Conservation (phyloP, 2,113 vertebrate species). For the Eurypyga helias region DNA sequence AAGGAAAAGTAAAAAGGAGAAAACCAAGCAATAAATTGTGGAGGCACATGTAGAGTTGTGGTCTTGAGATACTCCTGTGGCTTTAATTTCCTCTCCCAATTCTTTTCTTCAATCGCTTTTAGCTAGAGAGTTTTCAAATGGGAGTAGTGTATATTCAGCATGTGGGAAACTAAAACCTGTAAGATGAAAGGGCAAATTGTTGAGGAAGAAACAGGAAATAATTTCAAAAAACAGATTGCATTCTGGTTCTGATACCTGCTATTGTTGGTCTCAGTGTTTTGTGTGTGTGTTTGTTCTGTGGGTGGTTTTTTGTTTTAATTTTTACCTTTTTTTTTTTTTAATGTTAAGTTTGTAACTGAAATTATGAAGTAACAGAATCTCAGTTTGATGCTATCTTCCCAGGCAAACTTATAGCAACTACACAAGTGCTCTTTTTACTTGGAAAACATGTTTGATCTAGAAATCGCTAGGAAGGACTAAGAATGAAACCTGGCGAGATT, state of each 20-base stretch:
- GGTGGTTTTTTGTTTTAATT: neutral
- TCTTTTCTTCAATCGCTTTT: neutral
- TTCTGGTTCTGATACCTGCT: neutral
- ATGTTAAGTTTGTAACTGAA: neutral
- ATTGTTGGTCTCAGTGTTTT: neutral
- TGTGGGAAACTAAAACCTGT: neutral
- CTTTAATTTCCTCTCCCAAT: conserved; percentile 2
- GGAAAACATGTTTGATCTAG: conserved; percentile 48
- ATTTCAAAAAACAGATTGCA: neutral
- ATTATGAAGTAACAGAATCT: conserved; percentile 11
- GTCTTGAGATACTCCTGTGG: neutral
- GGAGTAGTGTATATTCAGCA: neutral
- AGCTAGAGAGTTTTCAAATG: neutral
- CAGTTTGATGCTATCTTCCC: conserved; percentile 39
- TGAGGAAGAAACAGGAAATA: neutral
- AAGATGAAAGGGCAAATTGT: neutral
- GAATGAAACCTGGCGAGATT: conserved; percentile 28
- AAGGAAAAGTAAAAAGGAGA: neutral
- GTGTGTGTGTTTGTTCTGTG: neutral
- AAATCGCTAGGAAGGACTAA: conserved; percentile 51
- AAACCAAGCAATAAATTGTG: neutral
- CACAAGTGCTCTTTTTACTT: conserved; percentile 50
- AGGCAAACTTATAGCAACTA: conserved; percentile 24
- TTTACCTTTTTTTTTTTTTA: neutral
- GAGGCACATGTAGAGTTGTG: neutral